These are phyloP conservation scores for Scytalopus superciliaris DNA, from an alignment of 2,113 vertebrate genomes.

Conservation along the genomic window DNA sequence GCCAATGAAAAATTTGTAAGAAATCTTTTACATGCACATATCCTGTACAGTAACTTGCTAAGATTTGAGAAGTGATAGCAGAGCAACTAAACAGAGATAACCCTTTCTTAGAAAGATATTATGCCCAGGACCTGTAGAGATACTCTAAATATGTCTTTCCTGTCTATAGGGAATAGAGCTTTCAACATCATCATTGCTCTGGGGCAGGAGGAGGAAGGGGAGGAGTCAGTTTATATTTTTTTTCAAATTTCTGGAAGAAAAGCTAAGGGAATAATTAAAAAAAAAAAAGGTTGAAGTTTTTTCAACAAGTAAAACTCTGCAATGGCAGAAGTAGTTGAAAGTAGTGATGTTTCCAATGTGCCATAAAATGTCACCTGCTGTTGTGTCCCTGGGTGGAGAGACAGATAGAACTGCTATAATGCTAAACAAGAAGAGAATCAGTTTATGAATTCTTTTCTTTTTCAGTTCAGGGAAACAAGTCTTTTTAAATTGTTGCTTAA, in stretches of 20 bases:
- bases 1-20: background rate
- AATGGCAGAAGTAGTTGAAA: background rate
- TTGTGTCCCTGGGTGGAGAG: background rate
- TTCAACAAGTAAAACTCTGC: background rate
- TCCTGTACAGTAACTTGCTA: background rate
- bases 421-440: background rate
- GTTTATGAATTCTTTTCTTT: background rate
- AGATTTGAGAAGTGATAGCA: background rate
- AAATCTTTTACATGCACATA: background rate
- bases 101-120: background rate
- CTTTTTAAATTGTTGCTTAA: background rate
- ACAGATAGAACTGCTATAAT: background rate
- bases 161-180: background rate
- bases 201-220: background rate
- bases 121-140: background rate
- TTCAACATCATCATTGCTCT: background rate
- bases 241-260: background rate
- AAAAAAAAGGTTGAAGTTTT: background rate
- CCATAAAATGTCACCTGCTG: background rate
- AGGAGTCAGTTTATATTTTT: background rate
- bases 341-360: background rate
- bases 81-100: background rate
- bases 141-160: background rate
- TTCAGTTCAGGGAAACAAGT: background rate
- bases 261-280: accelerated